Percentiles rank a stretch among this genome's conserved stretches.
Conservation (phyloP, 2,888 invertebrate genomes). For the Philopedon plagiatum region DNA sequence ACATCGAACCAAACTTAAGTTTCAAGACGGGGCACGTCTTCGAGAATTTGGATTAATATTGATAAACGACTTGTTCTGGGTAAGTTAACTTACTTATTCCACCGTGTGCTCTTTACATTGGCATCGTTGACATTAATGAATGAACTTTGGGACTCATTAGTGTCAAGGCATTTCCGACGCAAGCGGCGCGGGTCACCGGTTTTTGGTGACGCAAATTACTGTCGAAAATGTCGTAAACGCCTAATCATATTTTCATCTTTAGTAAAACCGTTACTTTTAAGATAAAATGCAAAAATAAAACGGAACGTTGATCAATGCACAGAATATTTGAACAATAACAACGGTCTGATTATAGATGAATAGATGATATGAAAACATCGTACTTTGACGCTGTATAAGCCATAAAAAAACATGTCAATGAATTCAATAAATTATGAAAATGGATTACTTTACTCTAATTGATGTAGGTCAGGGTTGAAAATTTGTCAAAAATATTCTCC, state of each 20-base stretch:
- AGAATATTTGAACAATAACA: too few species aligned
- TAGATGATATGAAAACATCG: too few species aligned
- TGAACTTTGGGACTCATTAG: slow-evolving; percentile 39
- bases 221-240: slow-evolving; percentile 5
- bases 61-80: too few species aligned
- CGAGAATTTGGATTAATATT: too few species aligned
- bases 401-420: background rate
- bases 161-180: slow-evolving; percentile 30
- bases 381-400: too few species aligned
- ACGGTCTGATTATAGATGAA: too few species aligned
- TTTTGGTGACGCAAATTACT: slow-evolving; percentile 30
- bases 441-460: background rate
- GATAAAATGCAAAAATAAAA: background rate
- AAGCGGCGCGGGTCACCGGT: slow-evolving; percentile 29
- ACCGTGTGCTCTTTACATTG: background rate
- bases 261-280: background rate
- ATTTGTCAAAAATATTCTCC: background rate
- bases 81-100: too few species aligned
- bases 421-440: background rate
- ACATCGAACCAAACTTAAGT: too few species aligned
- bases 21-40: too few species aligned
- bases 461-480: slow-evolving; percentile 8
- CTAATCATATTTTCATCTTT: background rate
- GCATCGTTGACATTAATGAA: slow-evolving; percentile 24
- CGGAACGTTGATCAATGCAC: too few species aligned